Percentiles rank a stretch among this genome's conserved stretches.
phyloP scores from a whole-genome alignment of 2,113 vertebrate species.

The Aix galericulata region DNA sequence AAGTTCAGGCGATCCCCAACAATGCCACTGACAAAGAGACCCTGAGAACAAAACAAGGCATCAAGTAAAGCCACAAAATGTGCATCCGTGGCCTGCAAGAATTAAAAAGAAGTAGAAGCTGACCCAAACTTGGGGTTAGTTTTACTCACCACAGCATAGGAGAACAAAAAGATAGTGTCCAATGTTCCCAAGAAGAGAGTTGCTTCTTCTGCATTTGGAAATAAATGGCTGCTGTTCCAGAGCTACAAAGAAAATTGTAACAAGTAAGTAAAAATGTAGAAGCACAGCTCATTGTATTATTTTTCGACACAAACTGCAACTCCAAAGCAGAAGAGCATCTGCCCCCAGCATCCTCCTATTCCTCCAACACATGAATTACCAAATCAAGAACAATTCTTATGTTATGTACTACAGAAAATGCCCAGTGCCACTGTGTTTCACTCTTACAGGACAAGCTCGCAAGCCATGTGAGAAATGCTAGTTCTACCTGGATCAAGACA shows the following conservation, averaged over 20 bases:
- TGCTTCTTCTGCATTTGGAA: conserved; percentile 83
- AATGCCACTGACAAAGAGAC: conserved; percentile 92
- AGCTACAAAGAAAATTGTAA: conserved; percentile 72
- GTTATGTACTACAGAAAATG: not conserved
- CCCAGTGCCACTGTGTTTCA: not conserved
- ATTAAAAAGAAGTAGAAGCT: not conserved
- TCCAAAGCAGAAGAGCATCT: not conserved
- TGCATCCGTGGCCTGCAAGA: not conserved
- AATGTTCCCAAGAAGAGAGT: conserved; percentile 91
- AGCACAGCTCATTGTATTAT: not conserved
- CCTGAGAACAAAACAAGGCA: conserved; percentile 74
- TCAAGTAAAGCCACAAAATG: not conserved
- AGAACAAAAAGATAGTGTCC: conserved; percentile 95
- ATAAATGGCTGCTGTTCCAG: conserved; percentile 87
- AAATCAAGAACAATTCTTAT: not conserved
- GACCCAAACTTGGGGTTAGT: not conserved
- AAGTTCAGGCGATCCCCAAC: conserved; percentile 92
- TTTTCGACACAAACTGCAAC: not conserved
- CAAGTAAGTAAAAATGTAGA: not conserved
- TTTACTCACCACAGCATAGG: conserved; percentile 92
- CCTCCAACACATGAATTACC: not conserved
- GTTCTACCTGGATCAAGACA: not conserved
- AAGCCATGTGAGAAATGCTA: not conserved
- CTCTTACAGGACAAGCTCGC: not conserved
- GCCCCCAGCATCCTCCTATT: not conserved